Evolutionary conservation across 2,113 vertebrate genomes (phyloP).

Genomic region (Neodon shergylaensis): DNA sequence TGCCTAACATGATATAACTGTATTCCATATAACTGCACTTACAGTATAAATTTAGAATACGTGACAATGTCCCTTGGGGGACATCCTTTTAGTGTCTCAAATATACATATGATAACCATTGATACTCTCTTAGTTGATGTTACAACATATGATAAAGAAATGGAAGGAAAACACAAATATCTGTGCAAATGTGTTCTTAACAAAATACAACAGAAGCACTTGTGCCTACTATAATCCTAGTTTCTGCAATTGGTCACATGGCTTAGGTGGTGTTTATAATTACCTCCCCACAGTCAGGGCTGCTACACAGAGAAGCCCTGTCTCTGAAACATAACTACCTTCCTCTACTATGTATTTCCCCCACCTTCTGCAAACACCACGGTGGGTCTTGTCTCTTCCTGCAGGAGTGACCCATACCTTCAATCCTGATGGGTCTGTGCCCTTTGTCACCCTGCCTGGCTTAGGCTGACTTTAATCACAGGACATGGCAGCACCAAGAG

Average conservation of each 20-base stretch:
- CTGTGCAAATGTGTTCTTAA: neutral
- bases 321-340: neutral
- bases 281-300: too few species aligned
- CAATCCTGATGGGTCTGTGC: too few species aligned
- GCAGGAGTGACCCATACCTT: too few species aligned
- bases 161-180: neutral
- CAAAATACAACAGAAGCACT: neutral
- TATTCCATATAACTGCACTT: neutral
- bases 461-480: too few species aligned
- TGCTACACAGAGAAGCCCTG: too few species aligned
- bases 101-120: neutral
- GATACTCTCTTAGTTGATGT: neutral
- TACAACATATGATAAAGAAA: neutral
- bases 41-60: neutral
- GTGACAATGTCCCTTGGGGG: neutral
- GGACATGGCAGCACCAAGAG: too few species aligned
- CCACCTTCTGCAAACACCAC: too few species aligned
- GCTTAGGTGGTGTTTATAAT: neutral
- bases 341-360: neutral
- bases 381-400: too few species aligned
- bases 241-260: neutral
- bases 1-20: neutral
- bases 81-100: neutral
- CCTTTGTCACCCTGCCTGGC: too few species aligned
- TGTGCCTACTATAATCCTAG: neutral